A percentile compares a stretch with the other conserved stretches of the same genome.
Evolutionary conservation across 2,888 invertebrate species (phyloP).

Genomic region (Thumatha senex): DNA sequence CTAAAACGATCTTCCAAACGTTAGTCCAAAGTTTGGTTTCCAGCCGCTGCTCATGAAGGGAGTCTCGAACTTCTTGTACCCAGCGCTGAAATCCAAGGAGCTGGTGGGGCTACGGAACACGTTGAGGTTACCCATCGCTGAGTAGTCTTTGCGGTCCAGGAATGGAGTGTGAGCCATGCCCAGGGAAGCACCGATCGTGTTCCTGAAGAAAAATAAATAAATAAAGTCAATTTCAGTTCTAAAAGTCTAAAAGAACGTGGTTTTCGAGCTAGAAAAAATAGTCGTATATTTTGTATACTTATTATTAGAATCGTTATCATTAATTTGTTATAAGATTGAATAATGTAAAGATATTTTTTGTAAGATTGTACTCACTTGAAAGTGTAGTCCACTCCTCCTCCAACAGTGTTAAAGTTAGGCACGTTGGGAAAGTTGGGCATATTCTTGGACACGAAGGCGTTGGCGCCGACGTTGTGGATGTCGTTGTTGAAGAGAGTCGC

Average conservation of each 20-base stretch:
- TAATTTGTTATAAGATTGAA: too few species aligned
- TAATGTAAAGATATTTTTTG: too few species aligned
- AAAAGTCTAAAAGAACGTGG: background rate
- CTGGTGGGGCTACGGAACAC: slow-evolving; percentile 19
- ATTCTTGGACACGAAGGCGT: slow-evolving; percentile 19
- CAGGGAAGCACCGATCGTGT: slow-evolving; percentile 14
- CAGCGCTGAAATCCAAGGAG: slow-evolving; percentile 26
- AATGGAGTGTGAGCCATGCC: slow-evolving; percentile 22
- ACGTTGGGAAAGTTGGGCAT: slow-evolving; percentile 13
- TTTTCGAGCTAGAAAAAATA: too few species aligned
- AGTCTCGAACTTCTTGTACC: slow-evolving; percentile 26
- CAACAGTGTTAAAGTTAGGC: slow-evolving; percentile 24
- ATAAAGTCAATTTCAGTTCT: background rate
- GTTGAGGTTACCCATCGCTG: slow-evolving; percentile 28
- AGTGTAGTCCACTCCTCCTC: slow-evolving; percentile 26
- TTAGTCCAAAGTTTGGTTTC: slow-evolving; percentile 23
- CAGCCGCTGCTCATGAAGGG: slow-evolving; percentile 30
- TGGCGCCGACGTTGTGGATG: slow-evolving; percentile 15
- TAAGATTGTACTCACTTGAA: slow-evolving; percentile 8
- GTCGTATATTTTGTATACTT: too few species aligned
- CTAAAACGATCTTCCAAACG: slow-evolving; percentile 9
- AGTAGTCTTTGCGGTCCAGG: slow-evolving; percentile 28
- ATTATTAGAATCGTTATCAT: too few species aligned
- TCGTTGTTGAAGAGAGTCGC: slow-evolving; percentile 45
- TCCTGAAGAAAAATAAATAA: slow-evolving; percentile 15